A percentile compares a stretch with the other conserved stretches of the same genome.
Evolutionary conservation across 2,797 vertebrate species (phyloP).

Genomic region (Arnoldichthys spilopterus): DNA sequence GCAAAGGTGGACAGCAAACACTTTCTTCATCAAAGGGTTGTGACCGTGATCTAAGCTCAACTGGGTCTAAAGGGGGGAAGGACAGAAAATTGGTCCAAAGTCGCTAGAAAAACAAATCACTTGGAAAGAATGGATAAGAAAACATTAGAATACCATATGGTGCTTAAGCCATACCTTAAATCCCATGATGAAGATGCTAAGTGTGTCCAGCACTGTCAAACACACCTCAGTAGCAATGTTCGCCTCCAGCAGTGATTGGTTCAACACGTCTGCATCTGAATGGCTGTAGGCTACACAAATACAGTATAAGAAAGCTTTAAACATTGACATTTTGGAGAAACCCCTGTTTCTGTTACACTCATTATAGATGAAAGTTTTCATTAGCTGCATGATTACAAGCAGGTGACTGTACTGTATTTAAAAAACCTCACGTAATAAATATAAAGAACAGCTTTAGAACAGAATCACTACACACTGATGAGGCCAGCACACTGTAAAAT

Average conservation of each 20-base stretch:
- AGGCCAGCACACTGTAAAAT: background rate
- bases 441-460: background rate
- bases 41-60: conserved; percentile 92
- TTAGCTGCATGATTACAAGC: background rate
- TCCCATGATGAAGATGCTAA: conserved; percentile 92
- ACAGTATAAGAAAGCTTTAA: conserved; percentile 19
- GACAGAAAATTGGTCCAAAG: too few relatives aligned
- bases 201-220: conserved; percentile 93
- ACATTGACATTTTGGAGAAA: background rate
- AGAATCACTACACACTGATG: background rate
- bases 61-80: conserved; percentile 82
- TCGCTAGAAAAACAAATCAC: background rate
- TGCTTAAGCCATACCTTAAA: conserved; percentile 86
- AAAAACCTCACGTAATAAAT: background rate
- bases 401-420: background rate
- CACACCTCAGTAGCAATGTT: conserved; percentile 97
- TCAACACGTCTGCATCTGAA: conserved; percentile 93
- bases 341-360: background rate
- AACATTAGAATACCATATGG: background rate
- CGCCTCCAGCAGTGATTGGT: conserved; percentile 94
- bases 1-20: conserved; percentile 95
- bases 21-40: conserved; percentile 97
- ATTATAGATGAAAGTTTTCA: background rate
- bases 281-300: conserved; percentile 88
- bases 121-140: background rate